These are phyloP conservation scores for Philypnodon macrostomus DNA, from an alignment of 2,797 vertebrate species.

Conservation along the genomic window DNA sequence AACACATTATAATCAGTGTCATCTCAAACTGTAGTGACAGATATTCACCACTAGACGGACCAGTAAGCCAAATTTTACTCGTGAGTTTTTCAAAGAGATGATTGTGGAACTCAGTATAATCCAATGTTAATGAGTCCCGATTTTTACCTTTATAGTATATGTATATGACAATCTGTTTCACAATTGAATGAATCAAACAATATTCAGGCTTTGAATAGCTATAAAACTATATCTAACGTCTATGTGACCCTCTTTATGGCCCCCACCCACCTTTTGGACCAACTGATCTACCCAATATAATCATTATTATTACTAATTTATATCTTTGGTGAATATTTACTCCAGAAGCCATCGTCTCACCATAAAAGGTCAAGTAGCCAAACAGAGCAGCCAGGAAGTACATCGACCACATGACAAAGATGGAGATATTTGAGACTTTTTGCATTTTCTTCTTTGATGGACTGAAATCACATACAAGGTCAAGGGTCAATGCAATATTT, in stretches of 20 bases:
- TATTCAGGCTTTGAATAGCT: background rate
- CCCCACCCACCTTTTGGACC: background rate
- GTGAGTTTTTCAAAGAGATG: background rate
- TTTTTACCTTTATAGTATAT: background rate
- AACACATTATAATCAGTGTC: background rate
- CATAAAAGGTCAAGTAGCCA: slow-evolving; percentile 96
- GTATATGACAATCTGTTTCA: background rate
- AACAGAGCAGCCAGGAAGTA: slow-evolving; percentile 98
- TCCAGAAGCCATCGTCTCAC: slow-evolving; percentile 69
- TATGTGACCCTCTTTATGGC: too few relatives aligned
- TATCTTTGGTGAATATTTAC: slow-evolving; percentile 9
- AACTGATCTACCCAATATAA: background rate
- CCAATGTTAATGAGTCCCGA: too few relatives aligned
- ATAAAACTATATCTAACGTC: background rate
- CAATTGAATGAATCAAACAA: background rate
- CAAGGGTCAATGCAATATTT: slow-evolving; percentile 21
- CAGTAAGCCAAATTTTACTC: background rate
- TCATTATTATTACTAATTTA: background rate
- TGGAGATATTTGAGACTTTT: slow-evolving; percentile 93
- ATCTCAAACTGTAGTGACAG: background rate
- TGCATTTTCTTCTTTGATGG: slow-evolving; percentile 93
- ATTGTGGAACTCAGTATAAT: too few relatives aligned
- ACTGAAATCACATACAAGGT: slow-evolving; percentile 69
- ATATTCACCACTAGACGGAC: slow-evolving; percentile 44
- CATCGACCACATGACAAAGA: slow-evolving; percentile 93